phyloP scores from a whole-genome alignment of 2,888 invertebrate species.

The Strigamia crassipes region DNA sequence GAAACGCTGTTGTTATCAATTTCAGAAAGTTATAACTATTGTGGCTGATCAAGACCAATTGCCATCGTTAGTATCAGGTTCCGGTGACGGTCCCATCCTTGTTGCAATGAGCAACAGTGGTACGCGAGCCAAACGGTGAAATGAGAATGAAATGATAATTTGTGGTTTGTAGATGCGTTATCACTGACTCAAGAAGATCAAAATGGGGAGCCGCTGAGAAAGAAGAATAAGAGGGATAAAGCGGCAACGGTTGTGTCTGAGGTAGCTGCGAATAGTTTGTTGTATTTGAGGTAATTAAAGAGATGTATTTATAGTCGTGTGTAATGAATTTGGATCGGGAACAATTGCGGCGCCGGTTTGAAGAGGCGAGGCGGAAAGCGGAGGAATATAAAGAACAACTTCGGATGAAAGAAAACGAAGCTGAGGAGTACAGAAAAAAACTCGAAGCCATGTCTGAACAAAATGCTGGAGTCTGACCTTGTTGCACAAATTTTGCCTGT shows the following conservation, averaged over 20 bases:
- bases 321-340: conserved; percentile 47
- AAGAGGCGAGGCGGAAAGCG: conserved; percentile 50
- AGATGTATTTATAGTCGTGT: not conserved
- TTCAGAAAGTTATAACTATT: conserved; percentile 50
- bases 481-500: not conserved
- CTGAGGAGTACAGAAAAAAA: conserved; percentile 49
- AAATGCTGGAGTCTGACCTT: conserved; percentile 14
- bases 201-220: conserved; percentile 33
- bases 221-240: conserved; percentile 29
- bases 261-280: not conserved
- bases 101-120: conserved; percentile 47
- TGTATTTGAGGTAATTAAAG: not conserved
- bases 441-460: conserved; percentile 48
- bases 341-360: conserved; percentile 47
- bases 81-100: conserved; percentile 46
- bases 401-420: conserved; percentile 49
- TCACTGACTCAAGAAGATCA: conserved; percentile 34
- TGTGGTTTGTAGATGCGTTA: conserved; percentile 26
- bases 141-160: not conserved
- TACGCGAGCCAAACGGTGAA: not conserved
- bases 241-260: not conserved
- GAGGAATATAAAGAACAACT: conserved; percentile 50
- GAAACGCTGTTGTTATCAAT: not conserved
- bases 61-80: conserved; percentile 47
- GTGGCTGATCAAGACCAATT: conserved; percentile 49